Base-by-base conservation (phyloP, 1,140 invertebrate species). In the Oncopeltus fasciatus region DNA sequence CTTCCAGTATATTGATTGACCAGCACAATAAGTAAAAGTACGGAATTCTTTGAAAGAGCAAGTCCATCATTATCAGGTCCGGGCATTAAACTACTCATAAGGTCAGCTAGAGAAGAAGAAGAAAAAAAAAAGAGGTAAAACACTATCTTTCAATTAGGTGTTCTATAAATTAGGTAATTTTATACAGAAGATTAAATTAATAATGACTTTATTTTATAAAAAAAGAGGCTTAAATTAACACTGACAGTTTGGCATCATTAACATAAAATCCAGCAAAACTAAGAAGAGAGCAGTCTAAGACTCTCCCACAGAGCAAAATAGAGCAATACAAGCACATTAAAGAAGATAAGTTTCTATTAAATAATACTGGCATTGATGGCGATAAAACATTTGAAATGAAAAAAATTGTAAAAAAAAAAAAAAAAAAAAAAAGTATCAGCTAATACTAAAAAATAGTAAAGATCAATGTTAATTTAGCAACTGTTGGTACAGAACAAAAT, bases 1-100 rank as follows among this genome's bases (percentile, higher is more conserved):
- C 79, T 79, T 71, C 69, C 81, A 3, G 87, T 88, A 73, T 89
- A 94, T 74, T 97, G 92, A 77, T 97, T 98, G 3, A 89, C 83
- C 62, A 99, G 76, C 53, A 94, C 83, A 59, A 98, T 76, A 46
- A 95, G 74, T 27, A 98, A 77, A 51, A 97, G 74, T 44, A 94
- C 79, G 68, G 90, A 90, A 74, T 95, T 91, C 76, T 88, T 89
- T 61, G 91, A 89, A 66, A 95, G 77, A 20, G 90, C 84, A 63
- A 59, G 67, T 57, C 72, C 74, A 66, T 76, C 77, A 29, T 72
- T 73, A 65, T 74, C 72, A 44, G 70, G 70, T 60, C 72, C 78
- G 66, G 85, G 75, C 18, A 83, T 84, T 59, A 88, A 76, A 16
- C 86, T 82, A 69, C 81, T 82, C 84, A 92, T 93, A 16, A 98